Percentiles rank a stretch among this genome's conserved stretches.
These are phyloP conservation scores for Stenodera caucasica DNA, from an alignment of 2,888 invertebrate genomes.

Conservation along the genomic window DNA sequence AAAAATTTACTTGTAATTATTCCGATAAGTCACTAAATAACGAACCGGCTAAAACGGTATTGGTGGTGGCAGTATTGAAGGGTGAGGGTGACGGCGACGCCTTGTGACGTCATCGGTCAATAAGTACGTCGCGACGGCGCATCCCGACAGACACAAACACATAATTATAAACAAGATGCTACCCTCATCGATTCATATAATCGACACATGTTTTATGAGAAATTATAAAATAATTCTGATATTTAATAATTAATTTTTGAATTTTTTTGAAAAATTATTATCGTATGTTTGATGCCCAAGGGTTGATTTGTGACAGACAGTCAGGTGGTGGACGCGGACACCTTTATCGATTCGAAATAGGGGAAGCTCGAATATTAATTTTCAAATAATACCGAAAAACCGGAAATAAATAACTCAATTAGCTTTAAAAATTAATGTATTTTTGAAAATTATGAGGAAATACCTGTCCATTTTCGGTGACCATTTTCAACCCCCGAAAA, in stretches of 20 bases:
- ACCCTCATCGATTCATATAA: neutral
- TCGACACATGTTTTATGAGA: neutral
- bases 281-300: too few relatives aligned
- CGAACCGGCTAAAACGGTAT: constrained; percentile 12
- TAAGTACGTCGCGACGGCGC: constrained; percentile 56
- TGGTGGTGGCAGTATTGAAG: neutral
- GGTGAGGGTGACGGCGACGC: constrained; percentile 52
- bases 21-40: constrained; percentile 17
- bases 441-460: neutral
- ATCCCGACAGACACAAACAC: constrained; percentile 30
- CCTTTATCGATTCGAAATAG: neutral
- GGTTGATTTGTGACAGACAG: too few relatives aligned
- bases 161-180: neutral
- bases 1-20: neutral
- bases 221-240: neutral
- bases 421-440: too few relatives aligned
- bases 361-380: neutral
- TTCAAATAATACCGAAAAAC: neutral
- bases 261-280: too few relatives aligned
- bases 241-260: too few relatives aligned
- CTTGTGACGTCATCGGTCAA: constrained; percentile 56
- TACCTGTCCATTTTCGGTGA: constrained; percentile 55
- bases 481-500: constrained; percentile 43
- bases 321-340: neutral
- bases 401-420: too few relatives aligned